These are phyloP conservation scores for Autographa pulchrina DNA, from an alignment of 2,888 invertebrate species.

Conservation along the genomic window DNA sequence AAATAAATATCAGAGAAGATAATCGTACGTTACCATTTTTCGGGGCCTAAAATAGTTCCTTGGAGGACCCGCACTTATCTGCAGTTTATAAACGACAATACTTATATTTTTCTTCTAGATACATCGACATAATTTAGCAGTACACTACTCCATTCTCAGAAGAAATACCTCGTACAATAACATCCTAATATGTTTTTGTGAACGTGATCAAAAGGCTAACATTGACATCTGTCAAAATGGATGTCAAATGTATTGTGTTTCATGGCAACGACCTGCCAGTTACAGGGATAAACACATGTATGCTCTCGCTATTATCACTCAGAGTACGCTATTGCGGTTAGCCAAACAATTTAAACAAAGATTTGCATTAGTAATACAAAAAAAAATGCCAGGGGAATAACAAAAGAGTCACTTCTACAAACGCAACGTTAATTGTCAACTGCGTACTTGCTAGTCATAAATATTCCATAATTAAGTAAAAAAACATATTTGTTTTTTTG, in stretches of 20 bases:
- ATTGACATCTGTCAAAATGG: constrained; percentile 41
- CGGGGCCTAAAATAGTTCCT: constrained; percentile 11
- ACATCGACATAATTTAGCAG: background rate
- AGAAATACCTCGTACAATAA: constrained; percentile 8
- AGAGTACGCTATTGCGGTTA: constrained; percentile 34
- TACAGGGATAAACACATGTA: constrained; percentile 44
- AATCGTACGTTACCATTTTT: background rate
- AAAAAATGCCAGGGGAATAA: constrained; percentile 7
- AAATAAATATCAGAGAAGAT: no score
- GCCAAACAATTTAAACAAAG: constrained; percentile 40
- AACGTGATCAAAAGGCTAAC: constrained; percentile 51
- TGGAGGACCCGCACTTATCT: constrained; percentile 9
- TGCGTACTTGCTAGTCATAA: background rate
- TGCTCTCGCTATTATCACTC: constrained; percentile 48
- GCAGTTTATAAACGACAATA: background rate
- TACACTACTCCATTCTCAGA: constrained; percentile 11
- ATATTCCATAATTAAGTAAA: no score
- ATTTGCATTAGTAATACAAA: constrained; percentile 29
- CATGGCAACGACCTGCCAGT: constrained; percentile 53
- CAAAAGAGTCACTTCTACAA: constrained; percentile 1
- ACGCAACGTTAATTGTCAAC: background rate
- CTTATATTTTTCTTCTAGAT: background rate
- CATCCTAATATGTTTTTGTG: constrained; percentile 10
- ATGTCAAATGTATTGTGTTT: constrained; percentile 48
- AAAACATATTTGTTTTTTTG: background rate